These are phyloP conservation scores for Condylostylus longicornis DNA, from an alignment of 1,140 invertebrate genomes.

Conservation along the genomic window DNA sequence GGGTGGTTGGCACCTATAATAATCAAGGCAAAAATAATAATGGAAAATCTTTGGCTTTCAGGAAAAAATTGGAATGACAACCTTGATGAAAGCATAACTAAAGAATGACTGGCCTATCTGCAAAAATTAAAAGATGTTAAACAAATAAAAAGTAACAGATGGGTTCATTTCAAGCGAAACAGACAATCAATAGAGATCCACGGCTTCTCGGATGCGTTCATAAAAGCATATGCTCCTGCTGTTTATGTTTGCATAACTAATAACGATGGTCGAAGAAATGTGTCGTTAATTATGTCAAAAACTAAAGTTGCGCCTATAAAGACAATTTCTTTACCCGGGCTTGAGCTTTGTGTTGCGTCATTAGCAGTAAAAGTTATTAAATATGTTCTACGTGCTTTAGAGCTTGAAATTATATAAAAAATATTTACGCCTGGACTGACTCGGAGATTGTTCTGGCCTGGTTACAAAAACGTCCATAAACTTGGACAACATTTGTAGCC, in stretches of 20 bases:
- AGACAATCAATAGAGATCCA: constrained; percentile 11
- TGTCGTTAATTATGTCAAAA: background rate
- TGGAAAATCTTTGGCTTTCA: constrained; percentile 11
- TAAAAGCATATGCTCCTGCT: constrained; percentile 15
- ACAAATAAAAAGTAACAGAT: constrained; percentile 8
- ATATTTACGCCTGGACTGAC: background rate
- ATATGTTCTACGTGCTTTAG: background rate
- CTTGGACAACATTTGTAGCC: background rate
- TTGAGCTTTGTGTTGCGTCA: background rate
- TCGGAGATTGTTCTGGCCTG: background rate
- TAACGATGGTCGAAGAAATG: background rate
- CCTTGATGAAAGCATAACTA: constrained; percentile 2
- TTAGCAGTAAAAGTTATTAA: background rate
- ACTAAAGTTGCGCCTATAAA: background rate
- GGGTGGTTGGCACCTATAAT: constrained; percentile 12
- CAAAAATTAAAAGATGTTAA: constrained; percentile 1
- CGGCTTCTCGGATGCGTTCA: constrained; percentile 17
- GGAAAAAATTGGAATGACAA: constrained; percentile 12
- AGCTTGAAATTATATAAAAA: background rate
- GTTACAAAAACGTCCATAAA: background rate
- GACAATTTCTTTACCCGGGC: background rate
- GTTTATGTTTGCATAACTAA: constrained; percentile 13
- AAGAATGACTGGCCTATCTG: constrained; percentile 4
- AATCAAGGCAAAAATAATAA: constrained; percentile 11
- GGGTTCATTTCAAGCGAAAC: constrained; percentile 1